Percentiles rank a stretch among this genome's conserved stretches.
Conservation (phyloP, 2,113 vertebrate species). For the Periophthalmodon schlosseri region DNA sequence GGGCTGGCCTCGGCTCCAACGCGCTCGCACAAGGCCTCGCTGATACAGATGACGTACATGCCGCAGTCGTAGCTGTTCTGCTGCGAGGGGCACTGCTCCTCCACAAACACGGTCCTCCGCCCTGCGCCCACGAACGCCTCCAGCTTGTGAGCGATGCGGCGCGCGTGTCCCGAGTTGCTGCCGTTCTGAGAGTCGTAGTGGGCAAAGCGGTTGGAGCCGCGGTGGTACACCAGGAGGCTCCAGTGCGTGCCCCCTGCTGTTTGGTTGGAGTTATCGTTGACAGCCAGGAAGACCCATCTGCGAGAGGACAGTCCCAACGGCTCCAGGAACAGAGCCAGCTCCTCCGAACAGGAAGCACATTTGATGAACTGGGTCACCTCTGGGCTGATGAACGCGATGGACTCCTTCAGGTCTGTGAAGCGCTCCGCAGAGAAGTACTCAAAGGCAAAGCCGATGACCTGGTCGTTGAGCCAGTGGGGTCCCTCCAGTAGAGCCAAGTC, state of each 20-base stretch:
- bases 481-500: slow-evolving; percentile 90
- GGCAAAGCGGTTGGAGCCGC: slow-evolving; percentile 80
- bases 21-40: slow-evolving; percentile 86
- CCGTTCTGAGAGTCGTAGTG: slow-evolving; percentile 94
- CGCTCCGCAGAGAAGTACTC: slow-evolving; percentile 88
- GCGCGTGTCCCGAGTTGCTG: slow-evolving; percentile 86
- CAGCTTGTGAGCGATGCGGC: slow-evolving; percentile 85
- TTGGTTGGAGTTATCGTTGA: slow-evolving; percentile 94
- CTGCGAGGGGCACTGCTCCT: slow-evolving; percentile 89
- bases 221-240: slow-evolving; percentile 92
- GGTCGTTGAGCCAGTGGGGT: slow-evolving; percentile 95
- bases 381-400: slow-evolving; percentile 87
- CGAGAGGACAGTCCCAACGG: slow-evolving; percentile 83
- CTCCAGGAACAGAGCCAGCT: slow-evolving; percentile 89
- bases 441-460: slow-evolving; percentile 93
- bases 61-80: slow-evolving; percentile 98
- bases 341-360: slow-evolving; percentile 83
- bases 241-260: slow-evolving; percentile 92
- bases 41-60: slow-evolving; percentile 96
- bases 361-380: slow-evolving; percentile 99
- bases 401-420: slow-evolving; percentile 78
- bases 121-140: slow-evolving; percentile 81
- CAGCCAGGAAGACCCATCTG: slow-evolving; percentile 86
- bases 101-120: slow-evolving; percentile 78
- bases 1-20: slow-evolving; percentile 65